Percentiles rank a stretch among this genome's conserved stretches.
phyloP scores from a whole-genome alignment of 2,888 invertebrate genomes.

The Pollenia griseotomentosa region DNA sequence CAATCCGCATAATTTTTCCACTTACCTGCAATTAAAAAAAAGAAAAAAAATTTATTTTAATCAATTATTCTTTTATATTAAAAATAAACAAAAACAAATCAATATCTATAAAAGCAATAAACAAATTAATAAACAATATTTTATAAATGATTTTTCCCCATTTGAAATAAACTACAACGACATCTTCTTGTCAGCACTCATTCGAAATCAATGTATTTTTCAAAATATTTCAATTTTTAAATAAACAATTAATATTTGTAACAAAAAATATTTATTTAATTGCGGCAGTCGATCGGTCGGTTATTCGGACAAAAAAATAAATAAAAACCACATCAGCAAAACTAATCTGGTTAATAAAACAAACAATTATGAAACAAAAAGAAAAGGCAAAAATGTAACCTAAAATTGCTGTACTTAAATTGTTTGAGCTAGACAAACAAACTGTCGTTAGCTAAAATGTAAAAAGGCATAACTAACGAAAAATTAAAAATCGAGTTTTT shows the following conservation, averaged over 20 bases:
- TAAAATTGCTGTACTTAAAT: too few relatives aligned
- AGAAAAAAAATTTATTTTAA: not conserved
- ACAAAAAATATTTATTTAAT: constrained; percentile 6
- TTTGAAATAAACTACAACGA: not conserved
- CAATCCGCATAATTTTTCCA: not conserved
- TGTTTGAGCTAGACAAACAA: too few relatives aligned
- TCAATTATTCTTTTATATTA: too few relatives aligned
- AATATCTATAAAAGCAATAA: not conserved
- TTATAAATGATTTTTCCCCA: not conserved
- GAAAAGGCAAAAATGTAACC: not conserved
- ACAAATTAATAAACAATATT: not conserved
- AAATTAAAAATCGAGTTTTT: too few relatives aligned
- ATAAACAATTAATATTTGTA: not conserved
- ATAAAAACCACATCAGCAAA: not conserved
- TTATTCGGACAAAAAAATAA: not conserved
- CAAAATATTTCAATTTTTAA: constrained; percentile 6
- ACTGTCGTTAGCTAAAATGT: too few relatives aligned
- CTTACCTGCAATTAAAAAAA: constrained; percentile 46
- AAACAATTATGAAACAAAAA: not conserved
- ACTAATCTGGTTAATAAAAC: constrained; percentile 5
- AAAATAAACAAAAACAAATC: not conserved
- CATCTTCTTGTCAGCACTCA: not conserved
- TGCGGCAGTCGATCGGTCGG: not conserved
- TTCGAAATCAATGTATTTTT: not conserved
- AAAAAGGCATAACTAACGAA: too few relatives aligned